Base-by-base conservation (phyloP, 2,888 invertebrate species). In the Galerucella nymphaeae region DNA sequence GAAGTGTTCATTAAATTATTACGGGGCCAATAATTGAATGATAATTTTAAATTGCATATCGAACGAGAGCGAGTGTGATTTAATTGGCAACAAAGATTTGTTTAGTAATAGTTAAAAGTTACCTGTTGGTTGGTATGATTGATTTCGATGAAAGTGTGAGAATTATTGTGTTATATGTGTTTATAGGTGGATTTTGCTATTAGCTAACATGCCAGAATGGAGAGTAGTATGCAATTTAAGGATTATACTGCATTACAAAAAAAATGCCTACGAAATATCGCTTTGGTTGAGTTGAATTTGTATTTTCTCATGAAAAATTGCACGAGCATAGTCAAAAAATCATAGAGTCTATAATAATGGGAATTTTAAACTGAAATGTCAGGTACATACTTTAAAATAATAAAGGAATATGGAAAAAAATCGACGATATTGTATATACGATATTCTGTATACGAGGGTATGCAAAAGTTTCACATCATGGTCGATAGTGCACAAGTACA, bases 91-190 rank as follows among this genome's bases (percentile, higher is more conserved):
- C 61, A 45, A 23, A 64, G 38, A 48, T 70, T 65, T 62, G 42
- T 57, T 66, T 65, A 38, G 50, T 64, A 58, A 64, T 67, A 53
- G 67, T 70, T 71, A 70, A 53, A n/a, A 53, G 58, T 66, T 66
- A 30, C 38, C 65, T 23, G 57, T 30, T 55, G 55, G 61, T 6
- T 6, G 38, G 74, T 64, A 73, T 75, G 74, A 75, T 76, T 73
- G 75, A 72, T 70, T 72, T 58, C 61, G 73, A 68, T 71, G 76
- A 77, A 74, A 75, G 76, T 75, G 76, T 77, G 76, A 77, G 75
- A 77, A 75, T 72, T 72, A 71, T 64, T 58, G 70, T 50, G 69
- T 63, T 61, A 16, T 41, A 61, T 66, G 58, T 65, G 70, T 63
- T 70, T 63, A 45, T 57, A 63, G 38, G 63, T 45, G 30, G 57